Evolutionary conservation across 2,888 invertebrate species (phyloP).

Genomic region (Prosapia bicincta): DNA sequence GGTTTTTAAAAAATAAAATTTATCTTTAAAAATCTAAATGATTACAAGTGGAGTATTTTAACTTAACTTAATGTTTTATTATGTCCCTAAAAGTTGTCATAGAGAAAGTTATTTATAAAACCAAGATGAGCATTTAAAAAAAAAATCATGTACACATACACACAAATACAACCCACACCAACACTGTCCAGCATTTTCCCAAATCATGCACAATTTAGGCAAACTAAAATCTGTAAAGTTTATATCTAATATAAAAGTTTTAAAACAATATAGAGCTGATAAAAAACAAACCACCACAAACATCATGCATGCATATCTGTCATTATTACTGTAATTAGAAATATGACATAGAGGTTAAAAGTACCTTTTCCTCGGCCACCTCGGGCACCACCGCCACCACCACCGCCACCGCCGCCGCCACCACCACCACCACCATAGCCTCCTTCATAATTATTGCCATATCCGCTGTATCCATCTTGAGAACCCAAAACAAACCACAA

Average conservation of each 20-base stretch:
- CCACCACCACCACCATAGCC: slow-evolving; percentile 82
- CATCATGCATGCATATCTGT: neutral
- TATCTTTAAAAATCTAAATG: too few species aligned
- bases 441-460: slow-evolving; percentile 85
- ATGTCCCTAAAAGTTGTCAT: too few species aligned
- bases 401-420: slow-evolving; percentile 79
- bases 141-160: too few species aligned
- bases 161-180: neutral
- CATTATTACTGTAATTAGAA: neutral
- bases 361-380: slow-evolving; percentile 72
- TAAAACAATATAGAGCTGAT: neutral
- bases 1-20: too few species aligned
- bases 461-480: slow-evolving; percentile 65
- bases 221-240: too few species aligned
- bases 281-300: neutral
- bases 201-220: neutral
- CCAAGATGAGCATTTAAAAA: too few species aligned
- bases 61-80: too few species aligned
- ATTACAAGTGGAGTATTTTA: too few species aligned
- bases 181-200: neutral
- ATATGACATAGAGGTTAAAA: slow-evolving; percentile 35
- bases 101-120: too few species aligned
- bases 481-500: slow-evolving; percentile 26
- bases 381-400: slow-evolving; percentile 78
- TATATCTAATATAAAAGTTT: neutral